phyloP scores from a whole-genome alignment of 1,140 invertebrate genomes.

The Akabosia matsudoensis region DNA sequence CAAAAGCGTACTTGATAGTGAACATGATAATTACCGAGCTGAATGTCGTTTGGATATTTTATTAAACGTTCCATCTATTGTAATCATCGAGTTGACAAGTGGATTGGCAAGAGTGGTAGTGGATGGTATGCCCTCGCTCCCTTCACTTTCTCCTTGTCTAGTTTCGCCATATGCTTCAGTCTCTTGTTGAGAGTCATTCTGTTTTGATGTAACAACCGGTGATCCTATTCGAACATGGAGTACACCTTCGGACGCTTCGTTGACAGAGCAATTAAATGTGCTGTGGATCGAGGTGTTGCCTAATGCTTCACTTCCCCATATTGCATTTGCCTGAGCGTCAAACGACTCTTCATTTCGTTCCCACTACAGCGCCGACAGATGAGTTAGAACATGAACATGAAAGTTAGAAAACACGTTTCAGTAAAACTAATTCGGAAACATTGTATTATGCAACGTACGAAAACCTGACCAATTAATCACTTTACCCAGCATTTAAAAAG shows the following conservation, averaged over 20 bases:
- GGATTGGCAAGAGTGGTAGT: constrained; percentile 2
- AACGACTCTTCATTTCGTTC: not conserved
- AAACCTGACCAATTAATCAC: not conserved
- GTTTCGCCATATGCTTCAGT: constrained; percentile 18
- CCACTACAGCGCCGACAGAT: no score
- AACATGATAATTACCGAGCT: constrained; percentile 42
- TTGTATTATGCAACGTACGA: not conserved
- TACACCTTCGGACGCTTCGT: not conserved
- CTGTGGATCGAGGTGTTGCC: constrained; percentile 33
- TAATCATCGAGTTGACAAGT: constrained; percentile 16
- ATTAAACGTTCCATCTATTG: constrained; percentile 44
- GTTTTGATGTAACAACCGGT: not conserved
- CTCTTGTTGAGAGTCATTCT: constrained; percentile 1
- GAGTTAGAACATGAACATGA: not conserved
- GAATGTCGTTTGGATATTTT: constrained; percentile 34
- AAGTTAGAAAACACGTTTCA: not conserved
- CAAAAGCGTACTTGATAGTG: not conserved
- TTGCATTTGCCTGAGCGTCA: not conserved
- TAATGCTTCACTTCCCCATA: not conserved
- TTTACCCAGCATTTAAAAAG: no score
- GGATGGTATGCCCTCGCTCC: not conserved
- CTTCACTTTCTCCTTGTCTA: not conserved
- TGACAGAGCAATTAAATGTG: constrained; percentile 44
- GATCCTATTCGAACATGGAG: constrained; percentile 1
- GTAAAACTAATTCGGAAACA: not conserved